phyloP scores from a whole-genome alignment of 2,797 vertebrate genomes.

The Acipenser ruthenus region DNA sequence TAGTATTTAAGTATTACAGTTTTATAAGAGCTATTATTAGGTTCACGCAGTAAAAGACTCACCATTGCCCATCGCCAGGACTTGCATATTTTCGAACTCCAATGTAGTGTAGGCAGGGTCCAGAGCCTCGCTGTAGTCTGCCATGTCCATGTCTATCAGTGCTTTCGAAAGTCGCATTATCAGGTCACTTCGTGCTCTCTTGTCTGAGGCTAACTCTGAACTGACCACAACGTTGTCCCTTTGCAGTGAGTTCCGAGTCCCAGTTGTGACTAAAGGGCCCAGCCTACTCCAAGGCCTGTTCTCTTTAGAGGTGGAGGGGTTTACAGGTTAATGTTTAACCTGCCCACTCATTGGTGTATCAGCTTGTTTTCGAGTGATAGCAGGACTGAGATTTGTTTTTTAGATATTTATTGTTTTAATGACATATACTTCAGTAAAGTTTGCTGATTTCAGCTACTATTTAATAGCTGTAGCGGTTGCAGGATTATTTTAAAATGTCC shows the following conservation, averaged over 20 bases:
- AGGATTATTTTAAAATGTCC: too few relatives aligned
- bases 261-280: conserved; percentile 66
- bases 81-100: conserved; percentile 99
- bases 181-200: conserved; percentile 37
- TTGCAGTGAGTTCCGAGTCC: conserved; percentile 30
- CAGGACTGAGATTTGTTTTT: conserved; percentile 42
- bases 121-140: conserved; percentile 93
- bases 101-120: conserved; percentile 97
- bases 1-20: too few relatives aligned
- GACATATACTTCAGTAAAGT: conserved; percentile 15
- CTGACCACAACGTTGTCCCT: conserved; percentile 37
- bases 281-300: conserved; percentile 60
- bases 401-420: conserved; percentile 43
- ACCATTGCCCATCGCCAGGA: conserved; percentile 90
- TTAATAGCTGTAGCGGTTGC: conserved; percentile 8
- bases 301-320: conserved; percentile 71
- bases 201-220: conserved; percentile 15
- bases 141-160: conserved; percentile 98
- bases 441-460: conserved; percentile 30
- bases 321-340: conserved; percentile 88
- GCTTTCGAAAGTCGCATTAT: conserved; percentile 90
- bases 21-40: too few relatives aligned
- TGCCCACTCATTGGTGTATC: conserved; percentile 56
- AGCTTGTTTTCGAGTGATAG: conserved; percentile 49
- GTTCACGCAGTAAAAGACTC: conserved; percentile 43